Evolutionary conservation across 2,113 vertebrate genomes (phyloP), one percentile per base, ranked within the genome.

Genomic region (Brachyistius frenatus): DNA sequence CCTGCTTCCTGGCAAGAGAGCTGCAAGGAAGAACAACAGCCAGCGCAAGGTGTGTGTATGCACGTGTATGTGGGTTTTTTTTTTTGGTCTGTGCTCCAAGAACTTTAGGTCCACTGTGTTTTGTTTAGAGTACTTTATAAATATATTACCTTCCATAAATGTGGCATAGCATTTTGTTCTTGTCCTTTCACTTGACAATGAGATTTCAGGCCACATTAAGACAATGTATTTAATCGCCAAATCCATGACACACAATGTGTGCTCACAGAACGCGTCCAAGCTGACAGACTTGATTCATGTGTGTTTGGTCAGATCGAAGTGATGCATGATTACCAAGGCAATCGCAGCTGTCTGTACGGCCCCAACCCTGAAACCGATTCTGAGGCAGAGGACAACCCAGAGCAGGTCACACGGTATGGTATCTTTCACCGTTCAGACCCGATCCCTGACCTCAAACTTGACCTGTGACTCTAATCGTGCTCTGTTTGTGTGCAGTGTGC

Each of bases 271-370:
- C 13, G 6, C 49, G 32, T 47, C 10, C 2, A 16, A 69, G 13
- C 36, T 57, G 13, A 52, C 6, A 55, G 31, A 8, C 33, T 2
- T 49, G 23, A 37, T n/a, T 58, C 1, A 16, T 76, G 44, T 66
- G 31, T 86, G 69, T 81, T 72, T 39, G 89, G 88, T 67, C 91
- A 99, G 98, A 96, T 97, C 0, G 97, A 98, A 88, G 97, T 96
- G n/a, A 95, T 96, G 93, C 96, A 96, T 0, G 95, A 97, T 80
- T 97, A 96, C 46, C 95, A 92, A 88, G 97, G 97, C 76, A 97
- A 96, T 85, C 84, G 90, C 57, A 96, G 93, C 87, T 95, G 94
- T 62, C 54, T 93, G 50, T 91, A 94, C 0, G 89, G 90, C 16
- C 7, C 87, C 33, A 62, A 61, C 32, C 46, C 89, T 0, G 90